These are phyloP conservation scores for Linhomoeus sp. DNA, from an alignment of 2,888 invertebrate genomes.

Conservation along the genomic window DNA sequence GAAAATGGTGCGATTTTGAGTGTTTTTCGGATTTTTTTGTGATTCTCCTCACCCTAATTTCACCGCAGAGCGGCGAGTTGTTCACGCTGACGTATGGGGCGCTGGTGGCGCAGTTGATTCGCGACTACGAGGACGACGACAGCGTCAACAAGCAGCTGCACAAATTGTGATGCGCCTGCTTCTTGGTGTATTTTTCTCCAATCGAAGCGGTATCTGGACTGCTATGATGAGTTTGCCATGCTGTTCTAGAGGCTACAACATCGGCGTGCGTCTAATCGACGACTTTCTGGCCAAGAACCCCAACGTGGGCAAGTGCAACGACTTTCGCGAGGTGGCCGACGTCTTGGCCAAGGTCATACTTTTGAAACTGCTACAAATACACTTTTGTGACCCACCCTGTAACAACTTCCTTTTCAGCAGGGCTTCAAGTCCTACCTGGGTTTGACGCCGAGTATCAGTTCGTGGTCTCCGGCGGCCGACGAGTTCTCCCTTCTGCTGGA, in stretches of 20 bases:
- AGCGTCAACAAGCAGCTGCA: constrained; percentile 94
- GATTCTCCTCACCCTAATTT: no score
- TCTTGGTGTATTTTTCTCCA: no score
- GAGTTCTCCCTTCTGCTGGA: constrained; percentile 91
- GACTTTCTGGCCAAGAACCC: constrained; percentile 77
- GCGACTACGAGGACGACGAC: constrained; percentile 85
- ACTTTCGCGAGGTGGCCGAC: constrained; percentile 89
- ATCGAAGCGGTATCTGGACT: no score
- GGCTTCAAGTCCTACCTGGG: constrained; percentile 64
- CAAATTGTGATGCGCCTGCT: constrained; percentile 11
- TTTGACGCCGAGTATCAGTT: constrained; percentile 72
- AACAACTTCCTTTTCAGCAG: constrained; percentile 32
- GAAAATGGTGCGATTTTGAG: no score
- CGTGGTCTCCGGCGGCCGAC: constrained; percentile 80
- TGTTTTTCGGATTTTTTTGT: no score
- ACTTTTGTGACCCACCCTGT: no score
- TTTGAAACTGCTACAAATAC: no score
- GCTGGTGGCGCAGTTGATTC: constrained; percentile 81
- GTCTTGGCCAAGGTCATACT: constrained; percentile 32
- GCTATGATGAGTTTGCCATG: no score
- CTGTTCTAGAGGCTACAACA: constrained; percentile 90
- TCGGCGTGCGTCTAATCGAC: constrained; percentile 89
- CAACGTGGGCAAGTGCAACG: constrained; percentile 66
- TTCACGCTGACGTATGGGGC: constrained; percentile 94
- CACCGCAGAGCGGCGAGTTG: constrained; percentile 48